A percentile compares a stretch with the other conserved stretches of the same genome.
These are phyloP conservation scores for Chirona hameri DNA, from an alignment of 2,888 invertebrate genomes.

Conservation along the genomic window DNA sequence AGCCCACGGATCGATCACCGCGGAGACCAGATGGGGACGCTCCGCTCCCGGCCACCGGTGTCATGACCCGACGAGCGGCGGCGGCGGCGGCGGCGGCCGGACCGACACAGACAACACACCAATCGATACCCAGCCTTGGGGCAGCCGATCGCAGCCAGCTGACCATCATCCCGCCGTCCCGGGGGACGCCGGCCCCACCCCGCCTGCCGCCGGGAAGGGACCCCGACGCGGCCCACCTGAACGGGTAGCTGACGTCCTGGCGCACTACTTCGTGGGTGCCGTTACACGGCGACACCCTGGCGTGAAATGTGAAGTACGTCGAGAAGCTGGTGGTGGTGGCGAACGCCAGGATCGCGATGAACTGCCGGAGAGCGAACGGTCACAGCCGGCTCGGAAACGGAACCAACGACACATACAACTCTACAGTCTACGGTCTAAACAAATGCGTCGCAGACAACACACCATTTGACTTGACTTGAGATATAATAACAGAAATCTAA, in stretches of 20 bases:
- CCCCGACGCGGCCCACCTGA: constrained; percentile 48
- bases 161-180: background rate
- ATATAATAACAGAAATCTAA: too few species aligned
- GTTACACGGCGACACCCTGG: constrained; percentile 41
- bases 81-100: too few species aligned
- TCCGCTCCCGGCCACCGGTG: too few species aligned
- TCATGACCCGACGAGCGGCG: too few species aligned
- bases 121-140: background rate
- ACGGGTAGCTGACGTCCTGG: constrained; percentile 50
- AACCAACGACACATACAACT: background rate
- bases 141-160: background rate
- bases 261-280: constrained; percentile 8
- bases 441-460: too few species aligned
- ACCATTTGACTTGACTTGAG: too few species aligned
- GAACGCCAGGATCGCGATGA: constrained; percentile 64
- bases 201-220: background rate
- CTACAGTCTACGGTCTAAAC: background rate
- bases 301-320: constrained; percentile 45
- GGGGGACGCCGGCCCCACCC: background rate
- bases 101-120: background rate
- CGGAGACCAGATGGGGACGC: too few species aligned
- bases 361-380: constrained; percentile 46
- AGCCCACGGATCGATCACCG: too few species aligned
- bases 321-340: constrained; percentile 55
- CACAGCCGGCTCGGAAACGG: too few species aligned